A percentile compares a stretch with the other conserved stretches of the same genome.
phyloP scores from a whole-genome alignment of 2,113 vertebrate species.

The Oncorhynchus clarkii region DNA sequence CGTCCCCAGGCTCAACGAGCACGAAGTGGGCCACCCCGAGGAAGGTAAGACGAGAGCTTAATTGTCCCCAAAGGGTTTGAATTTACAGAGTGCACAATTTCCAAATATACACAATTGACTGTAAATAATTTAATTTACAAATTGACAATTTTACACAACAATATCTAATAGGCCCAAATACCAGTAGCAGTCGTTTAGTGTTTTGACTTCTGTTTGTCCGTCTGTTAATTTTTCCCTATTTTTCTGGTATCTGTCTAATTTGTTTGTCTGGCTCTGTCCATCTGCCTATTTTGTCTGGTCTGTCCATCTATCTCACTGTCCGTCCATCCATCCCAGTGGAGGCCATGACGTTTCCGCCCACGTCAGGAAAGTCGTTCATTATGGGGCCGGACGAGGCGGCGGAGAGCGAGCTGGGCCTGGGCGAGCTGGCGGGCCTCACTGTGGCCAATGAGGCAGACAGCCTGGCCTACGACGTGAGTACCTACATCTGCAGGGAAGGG shows the following conservation, averaged over 20 bases:
- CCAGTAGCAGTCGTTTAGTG: no score
- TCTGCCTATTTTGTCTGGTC: no score
- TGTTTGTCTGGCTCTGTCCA: no score
- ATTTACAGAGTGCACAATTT: no score
- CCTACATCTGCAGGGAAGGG: slow-evolving; percentile 67
- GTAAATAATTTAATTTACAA: no score
- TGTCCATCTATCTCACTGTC: slow-evolving; percentile 69
- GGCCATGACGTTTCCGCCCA: slow-evolving; percentile 92
- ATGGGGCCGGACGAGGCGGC: slow-evolving; percentile 92
- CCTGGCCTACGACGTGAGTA: slow-evolving; percentile 84
- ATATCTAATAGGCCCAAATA: no score
- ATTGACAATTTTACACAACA: no score
- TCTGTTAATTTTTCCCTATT: no score
- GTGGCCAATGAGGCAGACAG: slow-evolving; percentile 97
- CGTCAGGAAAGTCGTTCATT: slow-evolving; percentile 95
- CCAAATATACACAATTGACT: no score
- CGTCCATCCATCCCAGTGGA: slow-evolving; percentile 86
- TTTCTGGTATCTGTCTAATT: no score
- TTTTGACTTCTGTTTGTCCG: no score
- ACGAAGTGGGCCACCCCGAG: slow-evolving; percentile 86
- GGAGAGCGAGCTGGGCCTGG: slow-evolving; percentile 93
- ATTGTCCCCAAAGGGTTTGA: slow-evolving; percentile 78
- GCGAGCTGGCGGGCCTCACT: slow-evolving; percentile 94
- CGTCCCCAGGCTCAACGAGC: slow-evolving; percentile 85
- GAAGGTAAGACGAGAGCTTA: slow-evolving; percentile 81